Conservation (phyloP, 2,797 vertebrate species). For the Acropternis orthonyx region DNA sequence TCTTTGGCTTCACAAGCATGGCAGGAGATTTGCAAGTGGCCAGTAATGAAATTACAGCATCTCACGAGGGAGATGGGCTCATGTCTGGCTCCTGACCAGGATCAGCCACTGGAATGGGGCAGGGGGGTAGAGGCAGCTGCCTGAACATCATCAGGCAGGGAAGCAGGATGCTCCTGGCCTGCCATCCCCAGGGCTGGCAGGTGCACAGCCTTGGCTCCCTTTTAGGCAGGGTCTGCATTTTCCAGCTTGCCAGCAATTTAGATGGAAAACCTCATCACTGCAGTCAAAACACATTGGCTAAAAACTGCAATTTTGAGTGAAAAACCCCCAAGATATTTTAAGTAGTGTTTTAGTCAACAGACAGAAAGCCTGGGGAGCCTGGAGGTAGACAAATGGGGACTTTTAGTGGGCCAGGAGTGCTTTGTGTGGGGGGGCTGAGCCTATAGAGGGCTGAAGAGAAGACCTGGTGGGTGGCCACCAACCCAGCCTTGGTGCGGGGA, state of each 20-base stretch:
- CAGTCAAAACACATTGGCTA: background rate
- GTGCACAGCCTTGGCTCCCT: background rate
- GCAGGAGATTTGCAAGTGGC: background rate
- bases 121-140: background rate
- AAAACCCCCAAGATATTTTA: background rate
- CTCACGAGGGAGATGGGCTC: background rate
- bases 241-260: background rate
- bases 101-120: accelerated
- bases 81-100: background rate
- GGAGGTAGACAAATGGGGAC: background rate
- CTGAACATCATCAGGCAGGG: background rate
- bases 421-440: background rate
- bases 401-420: background rate
- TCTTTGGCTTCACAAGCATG: background rate
- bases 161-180: background rate
- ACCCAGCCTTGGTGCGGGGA: background rate
- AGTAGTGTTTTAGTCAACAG: background rate
- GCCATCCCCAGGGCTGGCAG: background rate
- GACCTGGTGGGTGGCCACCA: background rate
- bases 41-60: background rate
- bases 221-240: background rate
- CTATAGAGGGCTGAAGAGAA: background rate
- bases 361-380: background rate
- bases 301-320: background rate
- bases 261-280: background rate